These are phyloP conservation scores for Sylvilagus bachmani DNA, from an alignment of 2,113 vertebrate species.

Conservation along the genomic window DNA sequence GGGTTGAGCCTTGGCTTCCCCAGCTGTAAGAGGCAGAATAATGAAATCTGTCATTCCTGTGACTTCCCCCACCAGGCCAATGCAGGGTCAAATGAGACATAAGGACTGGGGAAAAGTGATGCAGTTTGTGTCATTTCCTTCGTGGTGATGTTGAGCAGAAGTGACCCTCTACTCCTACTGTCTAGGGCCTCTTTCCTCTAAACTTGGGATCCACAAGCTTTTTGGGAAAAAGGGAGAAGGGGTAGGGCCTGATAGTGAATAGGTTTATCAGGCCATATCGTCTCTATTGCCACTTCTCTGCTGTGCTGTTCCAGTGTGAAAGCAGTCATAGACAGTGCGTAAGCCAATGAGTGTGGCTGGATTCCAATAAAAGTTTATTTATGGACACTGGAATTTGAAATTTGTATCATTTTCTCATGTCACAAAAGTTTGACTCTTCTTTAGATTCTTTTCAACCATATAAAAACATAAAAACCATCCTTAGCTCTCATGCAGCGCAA, in stretches of 20 bases:
- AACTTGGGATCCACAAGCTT: neutral
- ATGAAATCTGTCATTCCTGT: neutral
- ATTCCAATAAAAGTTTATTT: slow-evolving; percentile 26
- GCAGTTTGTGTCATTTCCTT: neutral
- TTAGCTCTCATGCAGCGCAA: neutral
- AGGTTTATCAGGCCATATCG: neutral
- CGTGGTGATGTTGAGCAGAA: neutral
- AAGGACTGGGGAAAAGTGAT: neutral
- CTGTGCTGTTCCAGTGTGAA: neutral
- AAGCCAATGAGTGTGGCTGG: neutral
- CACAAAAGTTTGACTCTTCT: slow-evolving; percentile 28
- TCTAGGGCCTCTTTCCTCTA: neutral
- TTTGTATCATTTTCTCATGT: neutral
- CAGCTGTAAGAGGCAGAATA: neutral
- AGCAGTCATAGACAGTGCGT: neutral
- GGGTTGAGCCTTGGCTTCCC: slow-evolving; percentile 10
- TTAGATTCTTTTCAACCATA: neutral
- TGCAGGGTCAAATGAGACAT: neutral
- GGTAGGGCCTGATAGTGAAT: neutral
- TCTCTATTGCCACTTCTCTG: neutral
- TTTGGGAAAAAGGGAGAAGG: neutral
- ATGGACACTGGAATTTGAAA: slow-evolving; percentile 36
- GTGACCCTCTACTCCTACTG: neutral
- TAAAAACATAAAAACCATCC: neutral
- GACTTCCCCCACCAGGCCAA: neutral